These are phyloP conservation scores for Eremobia ochroleuca DNA, from an alignment of 2,888 invertebrate species.

Conservation along the genomic window DNA sequence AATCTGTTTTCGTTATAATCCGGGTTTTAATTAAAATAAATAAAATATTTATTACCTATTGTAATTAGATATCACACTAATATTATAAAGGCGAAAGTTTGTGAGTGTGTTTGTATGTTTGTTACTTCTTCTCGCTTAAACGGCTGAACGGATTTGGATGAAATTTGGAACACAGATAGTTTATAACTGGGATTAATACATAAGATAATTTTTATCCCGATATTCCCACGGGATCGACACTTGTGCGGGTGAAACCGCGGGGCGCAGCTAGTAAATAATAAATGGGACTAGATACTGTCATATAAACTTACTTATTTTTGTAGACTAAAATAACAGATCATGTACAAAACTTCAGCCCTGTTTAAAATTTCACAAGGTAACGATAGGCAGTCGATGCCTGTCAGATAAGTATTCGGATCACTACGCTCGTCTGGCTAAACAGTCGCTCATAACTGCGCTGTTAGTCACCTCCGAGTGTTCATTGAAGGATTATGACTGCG, in stretches of 20 bases:
- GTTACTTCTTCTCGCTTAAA: too few relatives aligned
- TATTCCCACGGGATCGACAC: too few relatives aligned
- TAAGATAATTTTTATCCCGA: too few relatives aligned
- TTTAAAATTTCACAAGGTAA: slow-evolving; percentile 30
- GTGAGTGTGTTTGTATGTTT: too few relatives aligned
- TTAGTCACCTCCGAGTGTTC: slow-evolving; percentile 77
- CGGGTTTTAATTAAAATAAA: not conserved
- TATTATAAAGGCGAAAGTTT: too few relatives aligned
- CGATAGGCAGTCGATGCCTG: slow-evolving; percentile 52
- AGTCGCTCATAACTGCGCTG: slow-evolving; percentile 71
- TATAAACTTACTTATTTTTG: not conserved
- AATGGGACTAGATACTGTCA: not conserved
- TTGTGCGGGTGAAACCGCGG: too few relatives aligned
- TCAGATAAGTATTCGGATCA: slow-evolving; percentile 67
- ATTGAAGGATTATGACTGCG: slow-evolving; percentile 79
- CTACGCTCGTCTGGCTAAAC: slow-evolving; percentile 70
- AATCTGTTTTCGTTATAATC: not conserved
- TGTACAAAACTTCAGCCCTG: slow-evolving; percentile 12
- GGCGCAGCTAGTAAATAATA: not conserved
- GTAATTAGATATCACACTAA: too few relatives aligned
- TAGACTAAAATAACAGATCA: not conserved
- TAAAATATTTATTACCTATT: not conserved
- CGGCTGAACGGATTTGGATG: too few relatives aligned
- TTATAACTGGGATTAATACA: too few relatives aligned
- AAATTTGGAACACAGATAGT: too few relatives aligned